Evolutionary conservation across 2,797 vertebrate genomes (phyloP).

Genomic region (Distichodus sexfasciatus): DNA sequence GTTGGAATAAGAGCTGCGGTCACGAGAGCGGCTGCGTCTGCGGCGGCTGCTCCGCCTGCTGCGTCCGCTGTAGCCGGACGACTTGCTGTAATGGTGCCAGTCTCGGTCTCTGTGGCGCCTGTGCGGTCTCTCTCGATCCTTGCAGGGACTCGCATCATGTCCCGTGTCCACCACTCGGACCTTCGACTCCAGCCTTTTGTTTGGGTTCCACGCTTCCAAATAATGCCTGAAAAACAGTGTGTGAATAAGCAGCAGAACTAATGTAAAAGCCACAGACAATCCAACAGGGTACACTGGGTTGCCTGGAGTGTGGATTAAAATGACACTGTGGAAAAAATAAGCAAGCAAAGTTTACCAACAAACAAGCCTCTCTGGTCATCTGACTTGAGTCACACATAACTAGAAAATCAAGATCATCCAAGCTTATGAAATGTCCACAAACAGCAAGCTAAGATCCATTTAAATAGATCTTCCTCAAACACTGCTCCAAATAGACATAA

Average conservation of each 20-base stretch:
- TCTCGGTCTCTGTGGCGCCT: slow-evolving; percentile 57
- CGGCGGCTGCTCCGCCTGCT: slow-evolving; percentile 81
- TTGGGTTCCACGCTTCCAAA: slow-evolving; percentile 83
- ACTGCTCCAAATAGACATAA: too few relatives aligned
- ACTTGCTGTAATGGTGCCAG: slow-evolving; percentile 93
- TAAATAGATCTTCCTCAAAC: too few relatives aligned
- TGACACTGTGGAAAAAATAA: not conserved
- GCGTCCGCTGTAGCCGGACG: slow-evolving; percentile 75
- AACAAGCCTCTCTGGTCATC: not conserved
- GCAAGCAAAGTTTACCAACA: not conserved
- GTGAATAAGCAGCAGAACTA: not conserved
- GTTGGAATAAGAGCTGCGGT: slow-evolving; percentile 72
- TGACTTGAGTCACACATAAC: not conserved
- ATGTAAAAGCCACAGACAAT: not conserved
- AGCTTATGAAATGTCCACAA: not conserved
- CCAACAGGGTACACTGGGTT: too few relatives aligned
- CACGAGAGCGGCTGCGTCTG: slow-evolving; percentile 70
- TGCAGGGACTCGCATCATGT: slow-evolving; percentile 62
- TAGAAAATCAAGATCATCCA: not conserved
- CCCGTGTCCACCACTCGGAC: slow-evolving; percentile 75
- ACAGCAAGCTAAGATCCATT: too few relatives aligned
- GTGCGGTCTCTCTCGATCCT: slow-evolving; percentile 41
- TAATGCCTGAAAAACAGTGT: slow-evolving; percentile 73
- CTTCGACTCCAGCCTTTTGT: slow-evolving; percentile 78
- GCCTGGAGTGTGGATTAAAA: not conserved